Base-by-base conservation (phyloP, 2,888 invertebrate genomes). In the Mayetiola destructor region DNA sequence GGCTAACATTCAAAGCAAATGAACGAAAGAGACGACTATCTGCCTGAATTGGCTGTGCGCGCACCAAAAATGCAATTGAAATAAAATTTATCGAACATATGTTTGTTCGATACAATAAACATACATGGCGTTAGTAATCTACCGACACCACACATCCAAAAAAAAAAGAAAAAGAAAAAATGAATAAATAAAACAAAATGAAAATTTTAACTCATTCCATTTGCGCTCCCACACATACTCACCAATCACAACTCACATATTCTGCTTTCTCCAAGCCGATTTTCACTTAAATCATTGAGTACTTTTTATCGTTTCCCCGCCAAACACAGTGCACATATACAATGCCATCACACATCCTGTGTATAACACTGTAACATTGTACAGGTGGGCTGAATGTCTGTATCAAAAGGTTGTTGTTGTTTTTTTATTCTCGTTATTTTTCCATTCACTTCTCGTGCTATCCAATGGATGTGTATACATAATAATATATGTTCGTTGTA, bases 1-100 rank as follows among this genome's bases (percentile, higher is more conserved):
- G 48, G 27, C 10, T 48, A n/a, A 27, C n/a, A n/a, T n/a, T n/a
- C n/a, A n/a, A 14, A 48, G 27, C 48, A n/a, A n/a, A 16, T 48
- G 27, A 48, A 21, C 23, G 48, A 48, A 48, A 48, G 48, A 48
- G 48, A 48, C 27, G 16, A 48, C 48, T 48, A 48, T 48, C 48
- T 48, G 48, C 27, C 2, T 16, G 27, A 27, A 23, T 27, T 5
- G 23, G 27, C 23, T 48, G 48, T 27, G 48, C 27, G 48, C 27
- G 48, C 48, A 48, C 23, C 48, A 48, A n/a, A n/a, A 18, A 18
- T 3, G 18, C 39, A 23, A 48, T 48, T 42, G 23, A 21, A 16
- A 48, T 27, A 16, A 48, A 48, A 48, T 27, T 27, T 23, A 48
- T 8, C 48, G 27, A 48, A 48, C 48, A 48, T 48, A 48, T 48